phyloP scores from a whole-genome alignment of 2,113 vertebrate genomes.

The Phrynocephalus versicolor region DNA sequence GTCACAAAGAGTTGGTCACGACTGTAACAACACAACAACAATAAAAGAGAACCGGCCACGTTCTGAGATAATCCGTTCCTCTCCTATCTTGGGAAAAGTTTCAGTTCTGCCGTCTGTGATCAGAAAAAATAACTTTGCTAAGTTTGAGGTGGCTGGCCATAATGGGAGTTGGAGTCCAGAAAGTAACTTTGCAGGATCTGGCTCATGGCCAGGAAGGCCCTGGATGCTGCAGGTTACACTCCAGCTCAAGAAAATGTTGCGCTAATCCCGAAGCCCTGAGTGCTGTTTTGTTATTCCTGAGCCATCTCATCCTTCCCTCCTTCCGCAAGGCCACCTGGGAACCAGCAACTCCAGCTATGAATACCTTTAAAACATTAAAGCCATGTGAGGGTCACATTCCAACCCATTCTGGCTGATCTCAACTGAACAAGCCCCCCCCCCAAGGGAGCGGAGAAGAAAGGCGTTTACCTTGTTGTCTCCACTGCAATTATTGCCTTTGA shows the following conservation, averaged over 20 bases:
- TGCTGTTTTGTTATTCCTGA: slow-evolving; percentile 1
- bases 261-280: slow-evolving; percentile 6
- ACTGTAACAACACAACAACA: too few relatives aligned
- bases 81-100: too few relatives aligned
- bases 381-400: slow-evolving; percentile 64
- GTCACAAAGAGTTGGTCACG: too few relatives aligned
- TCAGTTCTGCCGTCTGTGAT: too few relatives aligned
- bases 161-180: too few relatives aligned
- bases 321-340: slow-evolving; percentile 34
- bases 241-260: slow-evolving; percentile 1
- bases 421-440: slow-evolving; percentile 32
- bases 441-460: slow-evolving; percentile 66
- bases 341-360: slow-evolving; percentile 43
- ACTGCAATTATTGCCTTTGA: slow-evolving; percentile 73
- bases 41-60: too few relatives aligned
- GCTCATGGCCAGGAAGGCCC: too few relatives aligned
- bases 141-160: too few relatives aligned
- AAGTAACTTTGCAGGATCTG: too few relatives aligned
- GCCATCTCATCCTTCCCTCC: neutral
- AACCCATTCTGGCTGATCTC: slow-evolving; percentile 34
- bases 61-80: too few relatives aligned
- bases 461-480: slow-evolving; percentile 70
- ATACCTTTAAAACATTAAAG: slow-evolving; percentile 44
- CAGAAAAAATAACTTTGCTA: too few relatives aligned
- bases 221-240: too few relatives aligned